Evolutionary conservation across 2,888 invertebrate genomes (phyloP), one percentile per base, ranked within the genome.

Genomic region (Cephus pygmeus): DNA sequence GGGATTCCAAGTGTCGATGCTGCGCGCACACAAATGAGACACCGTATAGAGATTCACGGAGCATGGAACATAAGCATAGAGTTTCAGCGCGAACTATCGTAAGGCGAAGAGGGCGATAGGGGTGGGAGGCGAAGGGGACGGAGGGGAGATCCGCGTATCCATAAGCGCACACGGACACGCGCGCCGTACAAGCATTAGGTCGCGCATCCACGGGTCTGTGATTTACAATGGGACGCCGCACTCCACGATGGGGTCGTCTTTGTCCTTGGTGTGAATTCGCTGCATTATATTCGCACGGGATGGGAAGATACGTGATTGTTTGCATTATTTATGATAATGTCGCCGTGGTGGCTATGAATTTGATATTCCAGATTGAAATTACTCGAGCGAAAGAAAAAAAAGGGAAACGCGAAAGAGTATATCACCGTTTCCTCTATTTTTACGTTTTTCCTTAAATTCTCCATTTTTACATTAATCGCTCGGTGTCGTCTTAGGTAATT

Each of bases 321-420:
- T 87, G 84, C 84, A 85, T 90, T 90, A 90, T 90, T 90, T 90
- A 90, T 87, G 88, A 85, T 87, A 85, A 88, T 85, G 86, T 78
- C 36, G 77, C 79, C 75, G 75, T 34, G 73, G 69, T 73, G 33
- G 73, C 73, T 77, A 82, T 79, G 80, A 79, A 78, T 78, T 71
- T 75, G 74, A 77, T 80, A 78, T 76, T 74, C 34, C 69, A 23
- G 56, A 56, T 56, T 56, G 56, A 56, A 56, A 56, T 56, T 56
- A 56, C 56, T 56, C 56, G 23, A 56, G 56, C 56, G 56, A 2
- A 34, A 34, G 34, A 23, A 23, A 23, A 23, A 12, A 23, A 23
- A 56, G 9, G 56, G 56, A 56, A 56, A 23, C 9, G 9, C 56
- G 9, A 56, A 56, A 23, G 9, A 23, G 56, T 56, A 23, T 23